phyloP scores from a whole-genome alignment of 2,888 invertebrate genomes.

The Harmothoe impar region DNA sequence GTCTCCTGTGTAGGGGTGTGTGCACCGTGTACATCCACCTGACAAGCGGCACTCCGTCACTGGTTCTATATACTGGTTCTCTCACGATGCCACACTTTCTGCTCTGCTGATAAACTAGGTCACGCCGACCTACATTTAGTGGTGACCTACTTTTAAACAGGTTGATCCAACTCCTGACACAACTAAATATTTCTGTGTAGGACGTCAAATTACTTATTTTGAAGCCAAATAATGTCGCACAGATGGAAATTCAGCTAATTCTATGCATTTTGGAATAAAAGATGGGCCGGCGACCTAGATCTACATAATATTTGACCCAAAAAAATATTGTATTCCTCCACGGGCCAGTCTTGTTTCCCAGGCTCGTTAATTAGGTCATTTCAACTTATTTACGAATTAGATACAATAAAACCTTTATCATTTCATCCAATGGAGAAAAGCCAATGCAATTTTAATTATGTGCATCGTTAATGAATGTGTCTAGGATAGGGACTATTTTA shows the following conservation, averaged over 20 bases:
- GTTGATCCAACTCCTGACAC: too few relatives aligned
- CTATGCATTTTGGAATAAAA: too few relatives aligned
- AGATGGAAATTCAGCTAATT: too few relatives aligned
- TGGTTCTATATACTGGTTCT: neutral
- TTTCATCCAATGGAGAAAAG: too few relatives aligned
- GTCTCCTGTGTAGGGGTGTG: too few relatives aligned
- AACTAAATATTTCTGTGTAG: too few relatives aligned
- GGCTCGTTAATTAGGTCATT: neutral
- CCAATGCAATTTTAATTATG: too few relatives aligned
- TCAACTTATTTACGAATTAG: too few relatives aligned
- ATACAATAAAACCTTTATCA: too few relatives aligned
- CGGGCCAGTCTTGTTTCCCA: neutral
- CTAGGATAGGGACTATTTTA: neutral
- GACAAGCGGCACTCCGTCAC: conserved; percentile 25
- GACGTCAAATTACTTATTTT: too few relatives aligned
- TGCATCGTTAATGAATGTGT: too few relatives aligned
- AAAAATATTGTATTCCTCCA: neutral
- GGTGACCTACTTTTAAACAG: neutral
- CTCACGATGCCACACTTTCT: neutral
- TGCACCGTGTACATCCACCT: neutral
- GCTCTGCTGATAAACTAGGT: conserved; percentile 38
- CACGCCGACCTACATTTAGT: conserved; percentile 10
- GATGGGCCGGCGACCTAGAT: conserved; percentile 25
- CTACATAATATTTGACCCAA: conserved; percentile 54
- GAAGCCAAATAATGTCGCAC: too few relatives aligned